These are phyloP conservation scores for Platycercus adscitus DNA, from an alignment of 2,113 vertebrate species.

Conservation along the genomic window DNA sequence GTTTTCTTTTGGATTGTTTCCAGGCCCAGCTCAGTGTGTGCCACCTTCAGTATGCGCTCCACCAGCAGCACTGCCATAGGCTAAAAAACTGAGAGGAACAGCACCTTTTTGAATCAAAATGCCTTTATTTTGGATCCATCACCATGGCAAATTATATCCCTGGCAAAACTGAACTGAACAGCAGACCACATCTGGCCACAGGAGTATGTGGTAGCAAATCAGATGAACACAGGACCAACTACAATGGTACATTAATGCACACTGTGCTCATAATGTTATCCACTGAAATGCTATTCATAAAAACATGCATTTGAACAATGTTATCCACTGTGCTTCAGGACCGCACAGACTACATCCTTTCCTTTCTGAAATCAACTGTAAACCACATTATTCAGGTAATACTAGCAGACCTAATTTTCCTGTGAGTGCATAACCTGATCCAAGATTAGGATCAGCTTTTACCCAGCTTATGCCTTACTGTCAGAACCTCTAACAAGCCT, in stretches of 20 bases:
- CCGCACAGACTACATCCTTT: neutral
- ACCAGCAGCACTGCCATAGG: neutral
- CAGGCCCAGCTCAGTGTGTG: neutral
- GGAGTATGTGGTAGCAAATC: neutral
- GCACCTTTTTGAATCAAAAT: neutral
- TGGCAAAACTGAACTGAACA: neutral
- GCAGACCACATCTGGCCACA: neutral
- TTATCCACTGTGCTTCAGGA: neutral
- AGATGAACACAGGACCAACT: neutral
- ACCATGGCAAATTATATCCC: neutral
- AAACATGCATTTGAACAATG: neutral
- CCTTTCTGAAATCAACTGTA: neutral
- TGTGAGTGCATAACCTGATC: neutral
- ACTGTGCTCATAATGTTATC: neutral
- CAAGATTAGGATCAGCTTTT: neutral
- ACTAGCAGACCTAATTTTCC: neutral
- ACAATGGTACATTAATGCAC: slow-evolving; percentile 15
- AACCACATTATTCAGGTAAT: slow-evolving; percentile 1
- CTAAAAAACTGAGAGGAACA: neutral
- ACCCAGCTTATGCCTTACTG: neutral
- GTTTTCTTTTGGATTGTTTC: neutral
- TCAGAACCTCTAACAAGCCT: neutral
- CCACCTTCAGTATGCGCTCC: neutral
- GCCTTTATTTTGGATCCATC: neutral
- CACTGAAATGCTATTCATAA: neutral